phyloP scores from a whole-genome alignment of 2,113 vertebrate species.

The Apodemus speciosus region DNA sequence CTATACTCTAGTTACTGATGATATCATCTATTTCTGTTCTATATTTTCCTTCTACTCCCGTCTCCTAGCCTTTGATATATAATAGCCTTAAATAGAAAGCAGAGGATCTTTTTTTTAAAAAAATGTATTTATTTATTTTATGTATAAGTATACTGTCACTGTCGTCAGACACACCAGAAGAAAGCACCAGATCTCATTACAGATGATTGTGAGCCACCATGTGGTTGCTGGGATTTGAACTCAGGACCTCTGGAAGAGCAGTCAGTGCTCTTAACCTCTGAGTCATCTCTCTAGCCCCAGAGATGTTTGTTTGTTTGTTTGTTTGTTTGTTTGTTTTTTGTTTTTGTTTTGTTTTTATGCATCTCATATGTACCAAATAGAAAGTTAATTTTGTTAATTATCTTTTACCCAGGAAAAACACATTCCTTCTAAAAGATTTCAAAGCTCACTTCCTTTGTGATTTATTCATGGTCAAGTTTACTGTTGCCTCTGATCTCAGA shows the following conservation, averaged over 20 bases:
- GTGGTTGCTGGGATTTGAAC: too few relatives aligned
- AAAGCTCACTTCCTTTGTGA: background rate
- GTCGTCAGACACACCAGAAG: too few relatives aligned
- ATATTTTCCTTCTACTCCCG: background rate
- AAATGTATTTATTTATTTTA: too few relatives aligned
- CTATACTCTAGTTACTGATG: constrained; percentile 14
- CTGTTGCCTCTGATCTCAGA: constrained; percentile 5
- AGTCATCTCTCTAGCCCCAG: too few relatives aligned
- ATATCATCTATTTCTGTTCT: background rate
- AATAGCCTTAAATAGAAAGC: constrained; percentile 36
- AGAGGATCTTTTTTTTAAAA: background rate
- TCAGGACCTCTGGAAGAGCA: too few relatives aligned
- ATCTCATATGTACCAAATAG: background rate
- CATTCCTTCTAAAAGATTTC: constrained; percentile 9
- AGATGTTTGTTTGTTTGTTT: too few relatives aligned
- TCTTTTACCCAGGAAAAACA: constrained; percentile 48
- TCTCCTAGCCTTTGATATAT: constrained; percentile 8
- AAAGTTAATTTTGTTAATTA: constrained; percentile 21
- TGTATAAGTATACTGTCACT: too few relatives aligned
- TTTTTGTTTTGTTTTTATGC: constrained; percentile 17
- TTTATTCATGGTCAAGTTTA: background rate
- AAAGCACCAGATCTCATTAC: too few relatives aligned
- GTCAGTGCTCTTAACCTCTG: too few relatives aligned
- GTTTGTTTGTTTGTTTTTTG: too few relatives aligned
- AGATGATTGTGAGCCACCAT: too few relatives aligned